Base-by-base conservation (phyloP, 2,888 invertebrate species). In the Phortica okadai region DNA sequence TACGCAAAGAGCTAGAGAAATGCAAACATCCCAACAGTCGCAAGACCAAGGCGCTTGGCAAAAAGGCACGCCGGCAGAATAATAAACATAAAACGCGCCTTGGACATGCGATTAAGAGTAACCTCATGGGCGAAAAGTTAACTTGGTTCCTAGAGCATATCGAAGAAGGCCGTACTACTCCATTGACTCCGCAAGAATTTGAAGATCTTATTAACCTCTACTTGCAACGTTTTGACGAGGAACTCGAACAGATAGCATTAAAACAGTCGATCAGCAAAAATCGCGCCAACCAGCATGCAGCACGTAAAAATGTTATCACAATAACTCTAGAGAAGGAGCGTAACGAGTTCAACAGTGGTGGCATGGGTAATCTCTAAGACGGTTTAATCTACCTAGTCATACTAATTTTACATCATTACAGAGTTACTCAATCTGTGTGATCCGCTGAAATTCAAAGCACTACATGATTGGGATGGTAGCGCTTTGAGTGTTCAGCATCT, bases 11-110 rank as follows among this genome's bases (percentile, higher is more conserved):
- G 78, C 81, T 93, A n/a, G 90, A 91, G 44, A 94, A 94, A 90
- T 92, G 94, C 74, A 95, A 95, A 87, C 97, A 97, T 92, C 97
- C 97, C 0, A 96, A 97, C 90, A 97, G 97, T 85, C 93, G 97
- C 81, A 96, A 96, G 92, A 96, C 96, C 0, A 92, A 94, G 80
- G 94, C 95, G 8, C 90, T 97, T 25, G 93, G 94, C 2, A 95
- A 95, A 89, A 94, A 96, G 91, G 92, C 94, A 7, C 94, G 94
- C 81, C 95, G 90, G 0, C 89, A 90, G 74, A 91, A 91, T 75
- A 90, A 91, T 79, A 91, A 91, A 77, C 90, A 91, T 74, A 91
- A 90, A 80, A 74, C 75, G 11, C 89, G 90, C 1, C 74, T 94
- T 58, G 93, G 93, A 0, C 94, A 94, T 81, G 93, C 94, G 14